phyloP scores from a whole-genome alignment of 2,113 vertebrate genomes.

The Trogon melanurus region DNA sequence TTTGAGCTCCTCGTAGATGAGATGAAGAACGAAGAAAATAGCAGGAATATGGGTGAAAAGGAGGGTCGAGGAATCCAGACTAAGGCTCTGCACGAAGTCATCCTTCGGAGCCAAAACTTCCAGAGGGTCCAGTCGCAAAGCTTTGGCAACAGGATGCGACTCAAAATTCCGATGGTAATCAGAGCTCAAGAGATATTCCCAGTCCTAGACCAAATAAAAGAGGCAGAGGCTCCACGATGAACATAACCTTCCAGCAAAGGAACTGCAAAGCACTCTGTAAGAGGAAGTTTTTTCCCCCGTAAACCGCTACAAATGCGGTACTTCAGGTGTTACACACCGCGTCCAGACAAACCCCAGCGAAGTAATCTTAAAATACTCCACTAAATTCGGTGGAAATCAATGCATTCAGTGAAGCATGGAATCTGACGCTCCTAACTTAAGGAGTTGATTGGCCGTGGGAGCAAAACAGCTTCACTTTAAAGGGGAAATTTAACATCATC shows the following conservation, averaged over 20 bases:
- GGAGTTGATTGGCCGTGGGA: background rate
- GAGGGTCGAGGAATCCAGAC: slow-evolving; percentile 87
- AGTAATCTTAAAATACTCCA: background rate
- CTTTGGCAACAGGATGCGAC: slow-evolving; percentile 76
- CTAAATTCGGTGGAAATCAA: background rate
- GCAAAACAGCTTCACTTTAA: background rate
- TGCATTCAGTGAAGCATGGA: background rate
- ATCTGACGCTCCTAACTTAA: background rate
- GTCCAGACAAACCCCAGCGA: background rate
- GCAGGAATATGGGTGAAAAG: slow-evolving; percentile 92
- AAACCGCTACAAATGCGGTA: background rate
- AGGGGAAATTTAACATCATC: background rate
- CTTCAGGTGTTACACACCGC: background rate
- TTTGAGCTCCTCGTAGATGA: slow-evolving; percentile 94
- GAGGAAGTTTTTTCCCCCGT: background rate
- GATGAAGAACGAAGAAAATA: slow-evolving; percentile 93
- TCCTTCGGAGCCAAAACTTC: slow-evolving; percentile 57
- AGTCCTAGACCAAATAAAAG: slow-evolving; percentile 80
- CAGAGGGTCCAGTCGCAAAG: slow-evolving; percentile 75
- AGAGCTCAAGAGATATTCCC: slow-evolving; percentile 90
- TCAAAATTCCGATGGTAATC: slow-evolving; percentile 91
- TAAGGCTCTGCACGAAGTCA: slow-evolving; percentile 75
- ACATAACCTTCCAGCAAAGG: background rate
- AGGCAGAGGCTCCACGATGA: background rate
- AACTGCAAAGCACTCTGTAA: background rate